These are phyloP conservation scores for Popillia japonica DNA, from an alignment of 1,140 invertebrate genomes.

Conservation along the genomic window DNA sequence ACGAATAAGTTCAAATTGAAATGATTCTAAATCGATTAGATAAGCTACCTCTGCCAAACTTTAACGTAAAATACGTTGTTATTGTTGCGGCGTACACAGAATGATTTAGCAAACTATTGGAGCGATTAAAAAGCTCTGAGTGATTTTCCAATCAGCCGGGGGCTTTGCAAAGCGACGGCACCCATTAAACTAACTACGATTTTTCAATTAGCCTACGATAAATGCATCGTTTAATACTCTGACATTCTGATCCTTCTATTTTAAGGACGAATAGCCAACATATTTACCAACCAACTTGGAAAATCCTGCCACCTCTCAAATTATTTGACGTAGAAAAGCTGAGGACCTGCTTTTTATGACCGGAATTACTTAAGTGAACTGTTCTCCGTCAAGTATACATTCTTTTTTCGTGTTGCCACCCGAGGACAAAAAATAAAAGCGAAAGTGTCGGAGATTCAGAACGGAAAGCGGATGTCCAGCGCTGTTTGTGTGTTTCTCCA, in stretches of 20 bases:
- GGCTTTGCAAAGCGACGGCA: too few species aligned
- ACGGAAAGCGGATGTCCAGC: background rate
- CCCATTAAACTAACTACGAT: too few species aligned
- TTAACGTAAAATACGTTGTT: too few species aligned
- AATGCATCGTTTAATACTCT: background rate
- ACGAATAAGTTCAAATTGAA: too few species aligned
- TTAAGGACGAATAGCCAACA: background rate
- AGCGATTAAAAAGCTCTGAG: too few species aligned
- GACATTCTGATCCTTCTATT: background rate
- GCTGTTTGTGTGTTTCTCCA: background rate
- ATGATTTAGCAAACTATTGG: too few species aligned
- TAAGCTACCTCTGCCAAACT: too few species aligned
- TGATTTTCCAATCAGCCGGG: too few species aligned
- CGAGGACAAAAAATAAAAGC: background rate
- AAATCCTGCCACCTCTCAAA: background rate
- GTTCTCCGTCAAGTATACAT: background rate
- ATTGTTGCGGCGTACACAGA: too few species aligned
- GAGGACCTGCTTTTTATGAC: background rate
- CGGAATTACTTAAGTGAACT: slow-evolving; percentile 15
- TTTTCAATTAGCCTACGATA: too few species aligned
- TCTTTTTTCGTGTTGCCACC: background rate
- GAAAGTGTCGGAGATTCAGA: background rate
- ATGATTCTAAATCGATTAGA: too few species aligned
- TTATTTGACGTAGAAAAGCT: background rate
- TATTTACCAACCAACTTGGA: background rate